A percentile compares a stretch with the other conserved stretches of the same genome.
These are phyloP conservation scores for Micromys minutus DNA, from an alignment of 2,113 vertebrate species.

Conservation along the genomic window DNA sequence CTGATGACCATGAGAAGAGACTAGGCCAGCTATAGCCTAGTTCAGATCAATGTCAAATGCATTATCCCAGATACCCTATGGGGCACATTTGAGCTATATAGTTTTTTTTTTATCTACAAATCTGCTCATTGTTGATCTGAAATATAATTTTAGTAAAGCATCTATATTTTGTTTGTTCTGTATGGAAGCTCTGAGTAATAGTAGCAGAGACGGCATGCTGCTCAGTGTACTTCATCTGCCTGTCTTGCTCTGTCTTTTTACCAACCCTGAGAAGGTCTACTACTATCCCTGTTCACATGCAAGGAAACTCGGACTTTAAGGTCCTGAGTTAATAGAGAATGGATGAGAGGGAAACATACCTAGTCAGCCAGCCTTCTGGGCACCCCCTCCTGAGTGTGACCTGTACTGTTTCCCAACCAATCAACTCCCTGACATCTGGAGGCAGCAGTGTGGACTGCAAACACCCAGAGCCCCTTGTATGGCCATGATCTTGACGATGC, in stretches of 20 bases:
- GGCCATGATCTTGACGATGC: background rate
- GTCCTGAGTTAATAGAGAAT: background rate
- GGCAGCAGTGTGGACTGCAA: background rate
- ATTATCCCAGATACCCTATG: background rate
- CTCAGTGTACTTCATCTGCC: background rate
- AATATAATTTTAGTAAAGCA: background rate
- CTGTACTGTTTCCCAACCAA: background rate
- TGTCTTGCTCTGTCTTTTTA: background rate
- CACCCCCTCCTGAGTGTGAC: background rate
- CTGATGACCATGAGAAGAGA: accelerated
- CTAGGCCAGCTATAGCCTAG: background rate
- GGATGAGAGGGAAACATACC: background rate
- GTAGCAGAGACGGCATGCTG: background rate
- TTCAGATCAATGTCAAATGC: background rate
- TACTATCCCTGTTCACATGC: background rate
- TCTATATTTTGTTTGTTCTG: slow-evolving; percentile 10
- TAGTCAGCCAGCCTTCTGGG: background rate
- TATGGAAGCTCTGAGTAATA: background rate
- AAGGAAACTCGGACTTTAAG: background rate
- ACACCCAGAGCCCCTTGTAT: no score
- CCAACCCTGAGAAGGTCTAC: background rate
- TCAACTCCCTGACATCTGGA: background rate
- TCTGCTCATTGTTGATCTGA: background rate
- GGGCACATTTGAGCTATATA: background rate
- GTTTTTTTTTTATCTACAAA: background rate